phyloP scores from a whole-genome alignment of 2,888 invertebrate genomes.

The Dicroscelio sp. region DNA sequence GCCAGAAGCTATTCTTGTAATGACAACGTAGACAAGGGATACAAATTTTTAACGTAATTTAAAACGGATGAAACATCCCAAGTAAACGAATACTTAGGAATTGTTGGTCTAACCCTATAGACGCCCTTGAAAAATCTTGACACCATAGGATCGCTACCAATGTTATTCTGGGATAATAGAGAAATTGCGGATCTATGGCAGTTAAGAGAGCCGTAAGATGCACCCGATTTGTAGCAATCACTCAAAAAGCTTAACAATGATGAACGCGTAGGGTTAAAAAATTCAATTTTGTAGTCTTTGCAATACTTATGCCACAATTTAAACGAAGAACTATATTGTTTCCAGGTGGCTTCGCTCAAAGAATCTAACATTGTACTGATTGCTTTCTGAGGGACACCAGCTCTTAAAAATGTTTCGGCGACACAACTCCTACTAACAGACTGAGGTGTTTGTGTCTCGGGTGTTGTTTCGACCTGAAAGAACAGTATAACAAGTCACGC shows the following conservation, averaged over 20 bases:
- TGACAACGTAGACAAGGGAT: slow-evolving; percentile 33
- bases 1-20: no score
- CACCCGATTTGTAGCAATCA: not conserved
- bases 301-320: no score
- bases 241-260: not conserved
- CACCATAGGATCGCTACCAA: not conserved
- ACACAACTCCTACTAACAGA: no score
- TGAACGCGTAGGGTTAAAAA: not conserved
- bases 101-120: not conserved
- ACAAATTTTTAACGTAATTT: slow-evolving; percentile 39
- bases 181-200: slow-evolving; percentile 37
- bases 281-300: not conserved
- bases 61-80: slow-evolving; percentile 68
- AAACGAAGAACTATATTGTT: no score
- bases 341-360: no score
- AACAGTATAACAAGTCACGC: no score
- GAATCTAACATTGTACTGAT: no score
- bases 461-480: no score
- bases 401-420: no score
- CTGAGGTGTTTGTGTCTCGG: no score
- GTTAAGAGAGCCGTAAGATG: slow-evolving; percentile 22
- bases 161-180: not conserved
- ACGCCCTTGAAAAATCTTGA: slow-evolving; percentile 14
- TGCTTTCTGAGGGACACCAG: no score
- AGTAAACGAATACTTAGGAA: slow-evolving; percentile 51